Base-by-base conservation (phyloP, 2,888 invertebrate species). In the Nomada ruficornis region DNA sequence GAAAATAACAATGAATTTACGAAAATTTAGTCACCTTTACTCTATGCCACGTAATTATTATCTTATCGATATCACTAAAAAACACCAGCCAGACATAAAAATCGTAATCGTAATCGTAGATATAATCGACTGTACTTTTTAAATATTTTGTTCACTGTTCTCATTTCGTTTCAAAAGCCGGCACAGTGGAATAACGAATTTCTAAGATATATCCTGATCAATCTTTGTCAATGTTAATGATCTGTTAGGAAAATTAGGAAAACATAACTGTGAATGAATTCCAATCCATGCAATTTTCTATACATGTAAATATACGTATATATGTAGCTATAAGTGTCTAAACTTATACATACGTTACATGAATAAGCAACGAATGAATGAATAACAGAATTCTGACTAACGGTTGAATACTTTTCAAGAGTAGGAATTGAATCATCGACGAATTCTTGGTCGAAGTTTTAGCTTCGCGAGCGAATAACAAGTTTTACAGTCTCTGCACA, bases 351-450 rank as follows among this genome's bases (percentile, higher is more conserved):
- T 5, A 3, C 23, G 9, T 20, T 57, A 29, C n/a, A 42, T 52
- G 57, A 76, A 15, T 44, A 60, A 60, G 2, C 29, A n/a, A 47
- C 23, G 54, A 63, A 63, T 26, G 79, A 70, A 59, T 44, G 78
- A 70, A 59, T 77, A 70, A 70, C 26, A 52, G 20, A 15, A 65
- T 70, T 79, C 65, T 52, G 60, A 73, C 57, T 69, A 73, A 64
- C 47, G 23, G 72, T 13, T 18, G 69, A 42, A 69, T 47, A n/a
- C 1, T 50, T 65, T 52, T 36, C 44, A 55, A 69, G 57, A 20
- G 36, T 44, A 69, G 50, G 26, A 13, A 23, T 13, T 84, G 86
- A 88, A 83, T 88, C 88, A 86, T 86, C 86, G 80, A 75, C 74
- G 65, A 83, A 74, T 77, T 73, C 26, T 36, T 67, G 15, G 20